A percentile compares a stretch with the other conserved stretches of the same genome.
These are phyloP conservation scores for Cyprinodon tularosa DNA, from an alignment of 2,113 vertebrate genomes.

Conservation along the genomic window DNA sequence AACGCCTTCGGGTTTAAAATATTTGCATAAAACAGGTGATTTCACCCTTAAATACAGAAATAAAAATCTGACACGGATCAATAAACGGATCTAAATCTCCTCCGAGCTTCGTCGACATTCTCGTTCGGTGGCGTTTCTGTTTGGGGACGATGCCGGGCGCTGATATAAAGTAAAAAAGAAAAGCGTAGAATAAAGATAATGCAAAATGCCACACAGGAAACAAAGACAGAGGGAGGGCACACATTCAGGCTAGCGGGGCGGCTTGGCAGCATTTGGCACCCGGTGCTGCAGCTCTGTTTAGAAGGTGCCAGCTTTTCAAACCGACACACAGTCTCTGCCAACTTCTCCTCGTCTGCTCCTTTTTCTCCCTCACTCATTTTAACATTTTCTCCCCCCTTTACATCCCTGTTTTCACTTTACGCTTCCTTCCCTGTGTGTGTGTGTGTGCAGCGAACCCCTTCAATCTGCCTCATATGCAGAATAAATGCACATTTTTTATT, in stretches of 20 bases:
- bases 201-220: conserved; percentile 74
- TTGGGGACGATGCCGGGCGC: conserved; percentile 36
- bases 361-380: conserved; percentile 70
- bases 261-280: conserved; percentile 80
- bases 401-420: conserved; percentile 58
- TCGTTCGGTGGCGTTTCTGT: conserved; percentile 17
- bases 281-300: conserved; percentile 68
- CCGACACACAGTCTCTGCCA: conserved; percentile 73
- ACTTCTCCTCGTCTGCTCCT: conserved; percentile 78
- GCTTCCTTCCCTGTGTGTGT: conserved; percentile 41
- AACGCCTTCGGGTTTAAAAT: background rate
- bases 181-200: conserved; percentile 75
- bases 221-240: conserved; percentile 78
- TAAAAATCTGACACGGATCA: conserved; percentile 2
- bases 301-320: conserved; percentile 83
- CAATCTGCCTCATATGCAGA: background rate
- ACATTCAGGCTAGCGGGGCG: conserved; percentile 75
- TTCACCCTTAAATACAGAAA: conserved; percentile 4
- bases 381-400: conserved; percentile 48
- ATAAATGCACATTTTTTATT: background rate
- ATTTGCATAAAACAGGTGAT: conserved; percentile 27
- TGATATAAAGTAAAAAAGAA: conserved; percentile 70
- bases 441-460: background rate
- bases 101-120: conserved; percentile 1
- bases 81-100: conserved; percentile 13